Evolutionary conservation across 1,140 invertebrate genomes (phyloP).

Genomic region (Plutomurus gul): DNA sequence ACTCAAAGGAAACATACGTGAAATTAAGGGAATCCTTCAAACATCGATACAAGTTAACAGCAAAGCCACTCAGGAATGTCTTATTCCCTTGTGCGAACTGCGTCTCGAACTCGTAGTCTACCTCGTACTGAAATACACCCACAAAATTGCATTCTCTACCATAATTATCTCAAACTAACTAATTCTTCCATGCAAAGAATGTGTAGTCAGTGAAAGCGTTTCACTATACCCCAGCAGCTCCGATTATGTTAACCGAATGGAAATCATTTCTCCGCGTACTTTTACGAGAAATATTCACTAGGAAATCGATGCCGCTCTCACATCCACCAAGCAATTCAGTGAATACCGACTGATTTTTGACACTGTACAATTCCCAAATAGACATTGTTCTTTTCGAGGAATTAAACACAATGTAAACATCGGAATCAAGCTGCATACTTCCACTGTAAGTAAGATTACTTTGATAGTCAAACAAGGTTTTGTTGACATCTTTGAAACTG

Average conservation of each 20-base stretch:
- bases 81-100: not conserved
- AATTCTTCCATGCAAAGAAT: not conserved
- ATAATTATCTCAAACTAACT: not conserved
- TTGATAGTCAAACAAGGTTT: not conserved
- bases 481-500: not conserved
- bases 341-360: not conserved
- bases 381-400: not conserved
- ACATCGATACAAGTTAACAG: not conserved
- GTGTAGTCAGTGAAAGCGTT: not conserved
- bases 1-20: not conserved
- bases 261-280: not conserved
- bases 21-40: not conserved
- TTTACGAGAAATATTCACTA: not conserved
- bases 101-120: not conserved
- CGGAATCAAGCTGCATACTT: not conserved
- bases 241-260: not conserved
- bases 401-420: not conserved
- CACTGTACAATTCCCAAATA: conserved; percentile 10
- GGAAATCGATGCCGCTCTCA: not conserved
- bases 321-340: not conserved
- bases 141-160: not conserved
- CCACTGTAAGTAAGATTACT: not conserved
- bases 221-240: not conserved
- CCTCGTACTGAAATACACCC: not conserved
- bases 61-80: not conserved